Percentiles rank a stretch among this genome's conserved stretches.
Evolutionary conservation across 1,140 invertebrate species (phyloP).

Genomic region (Gonatopus flavifemur): DNA sequence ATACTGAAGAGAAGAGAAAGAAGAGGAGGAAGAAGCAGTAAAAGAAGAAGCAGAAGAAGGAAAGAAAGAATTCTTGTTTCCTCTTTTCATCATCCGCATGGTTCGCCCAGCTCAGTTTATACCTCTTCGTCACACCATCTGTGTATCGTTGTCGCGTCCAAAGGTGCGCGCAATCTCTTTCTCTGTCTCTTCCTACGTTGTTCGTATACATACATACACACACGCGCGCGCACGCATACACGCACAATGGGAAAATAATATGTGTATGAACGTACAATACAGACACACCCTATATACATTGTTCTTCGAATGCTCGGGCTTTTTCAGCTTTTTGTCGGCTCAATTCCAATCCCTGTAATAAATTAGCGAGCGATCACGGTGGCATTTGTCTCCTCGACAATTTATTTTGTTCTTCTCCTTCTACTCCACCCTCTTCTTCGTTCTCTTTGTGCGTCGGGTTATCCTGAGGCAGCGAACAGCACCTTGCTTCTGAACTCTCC

Average conservation of each 20-base stretch:
- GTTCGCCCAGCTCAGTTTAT: not conserved
- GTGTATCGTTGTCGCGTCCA: not conserved
- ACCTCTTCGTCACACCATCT: not conserved
- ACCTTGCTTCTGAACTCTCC: conserved; percentile 1
- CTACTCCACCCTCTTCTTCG: not conserved
- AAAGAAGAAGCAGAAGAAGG: conserved; percentile 1
- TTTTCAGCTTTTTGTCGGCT: conserved; percentile 36
- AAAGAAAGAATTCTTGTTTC: not conserved
- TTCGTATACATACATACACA: no score
- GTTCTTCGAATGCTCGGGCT: conserved; percentile 31
- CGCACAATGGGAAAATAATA: not conserved
- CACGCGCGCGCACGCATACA: not conserved
- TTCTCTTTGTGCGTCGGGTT: no score
- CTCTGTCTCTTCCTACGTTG: not conserved
- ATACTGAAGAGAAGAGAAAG: not conserved
- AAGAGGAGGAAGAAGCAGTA: not conserved
- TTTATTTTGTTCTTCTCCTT: conserved; percentile 22
- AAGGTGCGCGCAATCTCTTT: not conserved
- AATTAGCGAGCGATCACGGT: conserved; percentile 43
- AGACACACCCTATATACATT: conserved; percentile 14
- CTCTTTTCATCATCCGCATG: conserved; percentile 47
- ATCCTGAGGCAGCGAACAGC: no score
- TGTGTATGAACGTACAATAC: not conserved
- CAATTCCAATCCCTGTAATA: conserved; percentile 43
- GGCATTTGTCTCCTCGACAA: conserved; percentile 51